Evolutionary conservation across 1,140 invertebrate species (phyloP).

Genomic region (Drosophila carrolli): DNA sequence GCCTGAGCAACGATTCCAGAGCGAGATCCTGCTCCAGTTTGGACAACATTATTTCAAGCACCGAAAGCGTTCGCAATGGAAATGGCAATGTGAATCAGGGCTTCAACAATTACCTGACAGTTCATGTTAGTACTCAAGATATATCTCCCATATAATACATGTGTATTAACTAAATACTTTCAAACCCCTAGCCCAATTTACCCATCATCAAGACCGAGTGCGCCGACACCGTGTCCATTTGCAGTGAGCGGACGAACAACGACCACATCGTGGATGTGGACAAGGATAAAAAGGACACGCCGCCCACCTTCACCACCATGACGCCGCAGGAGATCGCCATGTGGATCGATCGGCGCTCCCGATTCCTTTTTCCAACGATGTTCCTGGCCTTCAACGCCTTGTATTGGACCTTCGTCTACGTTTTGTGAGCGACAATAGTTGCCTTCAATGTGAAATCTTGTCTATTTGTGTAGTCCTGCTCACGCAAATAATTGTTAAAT

Average conservation of each 20-base stretch:
- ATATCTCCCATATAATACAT: no score
- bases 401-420: constrained; percentile 92
- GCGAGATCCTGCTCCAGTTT: constrained; percentile 89
- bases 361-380: constrained; percentile 90
- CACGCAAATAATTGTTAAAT: constrained; percentile 48
- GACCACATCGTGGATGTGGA: constrained; percentile 78
- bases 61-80: constrained; percentile 77
- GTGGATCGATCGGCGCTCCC: constrained; percentile 92
- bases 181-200: constrained; percentile 51
- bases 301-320: constrained; percentile 88
- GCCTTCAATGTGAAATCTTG: constrained; percentile 63
- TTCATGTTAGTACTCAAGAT: constrained; percentile 63
- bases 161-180: neutral
- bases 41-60: constrained; percentile 83
- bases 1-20: constrained; percentile 85
- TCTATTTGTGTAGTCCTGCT: constrained; percentile 54
- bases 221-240: constrained; percentile 69
- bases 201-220: constrained; percentile 80
- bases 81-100: constrained; percentile 71
- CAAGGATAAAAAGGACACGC: constrained; percentile 67
- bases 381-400: constrained; percentile 93
- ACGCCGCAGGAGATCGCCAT: constrained; percentile 94
- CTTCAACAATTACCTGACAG: constrained; percentile 89
- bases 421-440: constrained; percentile 55
- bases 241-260: constrained; percentile 57